Evolutionary conservation across 1,140 invertebrate species (phyloP).

Genomic region (Bicyclus anynana): DNA sequence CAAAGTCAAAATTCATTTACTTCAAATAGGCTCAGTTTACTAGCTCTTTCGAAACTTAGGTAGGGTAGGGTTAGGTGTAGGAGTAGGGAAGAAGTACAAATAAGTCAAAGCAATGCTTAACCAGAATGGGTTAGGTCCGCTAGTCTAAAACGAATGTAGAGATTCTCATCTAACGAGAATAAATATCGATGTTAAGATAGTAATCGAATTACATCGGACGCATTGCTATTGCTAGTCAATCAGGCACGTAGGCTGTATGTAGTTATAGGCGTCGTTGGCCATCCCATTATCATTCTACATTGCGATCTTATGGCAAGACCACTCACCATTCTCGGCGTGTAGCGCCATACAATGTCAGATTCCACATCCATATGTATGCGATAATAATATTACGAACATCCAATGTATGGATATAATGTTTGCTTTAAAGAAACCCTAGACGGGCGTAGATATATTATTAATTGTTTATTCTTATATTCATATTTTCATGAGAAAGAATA

Average conservation of each 20-base stretch:
- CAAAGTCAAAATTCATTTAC: too few species aligned
- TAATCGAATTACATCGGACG: slow-evolving; percentile 12
- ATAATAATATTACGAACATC: slow-evolving; percentile 11
- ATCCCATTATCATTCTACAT: slow-evolving; percentile 24
- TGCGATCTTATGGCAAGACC: slow-evolving; percentile 23
- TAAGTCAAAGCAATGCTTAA: too few species aligned
- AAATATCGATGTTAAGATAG: slow-evolving; percentile 10
- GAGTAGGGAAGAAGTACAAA: too few species aligned
- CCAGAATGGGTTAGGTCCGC: too few species aligned
- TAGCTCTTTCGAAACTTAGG: too few species aligned
- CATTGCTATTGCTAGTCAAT: slow-evolving; percentile 11
- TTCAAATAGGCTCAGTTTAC: too few species aligned
- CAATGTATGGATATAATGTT: not conserved
- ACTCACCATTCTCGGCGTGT: slow-evolving; percentile 19
- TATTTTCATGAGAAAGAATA: too few species aligned
- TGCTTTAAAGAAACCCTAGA: not conserved
- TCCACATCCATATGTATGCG: slow-evolving; percentile 22
- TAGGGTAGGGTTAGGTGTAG: too few species aligned
- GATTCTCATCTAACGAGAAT: slow-evolving; percentile 9
- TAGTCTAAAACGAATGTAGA: too few species aligned
- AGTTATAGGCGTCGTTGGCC: slow-evolving; percentile 8
- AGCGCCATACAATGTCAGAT: slow-evolving; percentile 22
- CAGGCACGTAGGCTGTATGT: slow-evolving; percentile 5
- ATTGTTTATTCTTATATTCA: not conserved
- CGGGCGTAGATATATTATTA: not conserved